Evolutionary conservation across 2,888 invertebrate genomes (phyloP).

Genomic region (Eueremaeus valkanovi): DNA sequence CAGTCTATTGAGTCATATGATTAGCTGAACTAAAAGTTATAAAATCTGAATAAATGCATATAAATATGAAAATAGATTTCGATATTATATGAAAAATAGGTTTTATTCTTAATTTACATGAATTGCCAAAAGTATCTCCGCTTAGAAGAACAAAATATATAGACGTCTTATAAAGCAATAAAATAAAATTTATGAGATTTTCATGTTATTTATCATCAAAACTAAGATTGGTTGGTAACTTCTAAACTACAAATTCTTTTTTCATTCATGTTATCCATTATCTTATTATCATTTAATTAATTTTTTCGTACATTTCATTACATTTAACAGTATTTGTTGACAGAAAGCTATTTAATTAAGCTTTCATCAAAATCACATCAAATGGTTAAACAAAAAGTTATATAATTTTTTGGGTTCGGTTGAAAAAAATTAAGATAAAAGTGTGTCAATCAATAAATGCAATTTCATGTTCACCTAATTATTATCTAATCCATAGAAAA

Average conservation of each 20-base stretch:
- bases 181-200: background rate
- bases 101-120: background rate
- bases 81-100: no score
- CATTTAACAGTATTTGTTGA: constrained; percentile 15
- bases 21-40: background rate
- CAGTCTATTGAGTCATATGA: no score
- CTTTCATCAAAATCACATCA: constrained; percentile 17
- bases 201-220: background rate
- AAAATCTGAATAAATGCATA: background rate
- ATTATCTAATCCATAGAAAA: background rate
- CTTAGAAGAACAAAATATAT: background rate
- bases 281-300: constrained; percentile 19
- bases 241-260: background rate
- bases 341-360: constrained; percentile 16
- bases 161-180: background rate
- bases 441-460: constrained; percentile 8
- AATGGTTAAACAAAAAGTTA: background rate
- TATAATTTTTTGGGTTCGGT: background rate
- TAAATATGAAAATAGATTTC: no score
- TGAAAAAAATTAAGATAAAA: background rate
- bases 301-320: background rate
- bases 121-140: background rate
- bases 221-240: background rate
- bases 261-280: background rate
- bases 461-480: constrained; percentile 12